Evolutionary conservation across 2,797 vertebrate genomes (phyloP).

Genomic region (Ptychobarbus kaznakovi): DNA sequence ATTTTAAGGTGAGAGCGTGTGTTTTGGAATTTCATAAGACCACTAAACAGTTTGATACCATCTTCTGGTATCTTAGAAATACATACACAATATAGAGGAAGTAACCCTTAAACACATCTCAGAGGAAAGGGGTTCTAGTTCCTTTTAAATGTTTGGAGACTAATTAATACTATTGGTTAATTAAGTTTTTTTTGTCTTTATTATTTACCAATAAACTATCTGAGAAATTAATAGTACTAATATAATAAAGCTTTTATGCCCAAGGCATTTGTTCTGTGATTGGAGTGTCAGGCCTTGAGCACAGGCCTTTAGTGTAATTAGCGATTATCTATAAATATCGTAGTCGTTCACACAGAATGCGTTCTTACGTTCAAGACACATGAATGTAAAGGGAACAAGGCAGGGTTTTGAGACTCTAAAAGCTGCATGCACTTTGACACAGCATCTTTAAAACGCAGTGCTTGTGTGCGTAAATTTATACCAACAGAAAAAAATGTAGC

Average conservation of each 20-base stretch:
- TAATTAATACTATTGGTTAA: constrained; percentile 17
- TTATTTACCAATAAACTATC: constrained; percentile 1
- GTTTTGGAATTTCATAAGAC: constrained; percentile 28
- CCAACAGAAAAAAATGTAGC: background rate
- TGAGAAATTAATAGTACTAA: constrained; percentile 25
- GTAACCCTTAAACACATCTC: background rate
- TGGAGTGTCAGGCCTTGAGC: constrained; percentile 7
- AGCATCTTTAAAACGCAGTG: background rate
- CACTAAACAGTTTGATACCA: constrained; percentile 25
- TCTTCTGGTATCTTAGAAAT: constrained; percentile 18
- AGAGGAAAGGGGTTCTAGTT: constrained; percentile 1
- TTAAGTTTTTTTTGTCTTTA: constrained; percentile 1
- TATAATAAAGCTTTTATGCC: constrained; percentile 20
- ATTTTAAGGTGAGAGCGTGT: background rate
- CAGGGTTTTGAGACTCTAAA: background rate
- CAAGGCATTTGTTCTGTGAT: constrained; percentile 6
- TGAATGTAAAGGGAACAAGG: background rate
- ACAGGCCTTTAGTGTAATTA: constrained; percentile 14
- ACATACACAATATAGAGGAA: background rate
- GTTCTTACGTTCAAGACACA: background rate
- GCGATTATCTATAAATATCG: background rate
- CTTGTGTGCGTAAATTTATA: too few species aligned
- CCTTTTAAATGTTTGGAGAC: constrained; percentile 9
- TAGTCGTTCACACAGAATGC: background rate
- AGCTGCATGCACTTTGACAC: background rate